Conservation (phyloP, 1,140 invertebrate species). For the Drosophila truncata region DNA sequence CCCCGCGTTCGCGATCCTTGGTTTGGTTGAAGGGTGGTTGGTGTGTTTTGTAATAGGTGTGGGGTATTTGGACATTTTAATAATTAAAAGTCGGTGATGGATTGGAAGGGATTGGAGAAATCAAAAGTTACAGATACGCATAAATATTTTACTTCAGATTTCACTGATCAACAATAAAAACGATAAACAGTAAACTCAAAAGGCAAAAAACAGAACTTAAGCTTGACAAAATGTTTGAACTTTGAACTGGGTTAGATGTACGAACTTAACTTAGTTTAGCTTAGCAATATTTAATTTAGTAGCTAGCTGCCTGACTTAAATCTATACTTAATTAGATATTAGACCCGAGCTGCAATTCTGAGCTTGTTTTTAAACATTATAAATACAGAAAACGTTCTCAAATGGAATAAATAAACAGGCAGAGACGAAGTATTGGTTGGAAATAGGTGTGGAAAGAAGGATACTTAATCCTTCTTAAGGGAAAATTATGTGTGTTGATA, state of each 20-base stretch:
- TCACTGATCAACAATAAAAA: slow-evolving; percentile 19
- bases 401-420: background rate
- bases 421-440: background rate
- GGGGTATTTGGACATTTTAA: slow-evolving; percentile 37
- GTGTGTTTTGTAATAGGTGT: slow-evolving; percentile 22
- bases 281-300: slow-evolving; percentile 20
- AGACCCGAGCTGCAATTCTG: background rate
- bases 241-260: slow-evolving; percentile 51
- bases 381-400: background rate
- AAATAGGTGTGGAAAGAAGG: too few relatives aligned
- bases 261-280: slow-evolving; percentile 37
- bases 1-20: slow-evolving; percentile 89
- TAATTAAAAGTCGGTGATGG: slow-evolving; percentile 20
- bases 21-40: background rate
- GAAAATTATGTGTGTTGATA: background rate
- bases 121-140: slow-evolving; percentile 65
- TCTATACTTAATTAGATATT: background rate
- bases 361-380: background rate
- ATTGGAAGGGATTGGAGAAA: slow-evolving; percentile 57
- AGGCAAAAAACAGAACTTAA: slow-evolving; percentile 48
- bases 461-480: background rate
- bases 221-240: slow-evolving; percentile 11
- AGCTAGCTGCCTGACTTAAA: background rate
- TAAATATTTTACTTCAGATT: slow-evolving; percentile 38
- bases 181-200: slow-evolving; percentile 44